These are phyloP conservation scores for Tragelaphus strepsiceros DNA, from an alignment of 2,113 vertebrate species.

Conservation along the genomic window DNA sequence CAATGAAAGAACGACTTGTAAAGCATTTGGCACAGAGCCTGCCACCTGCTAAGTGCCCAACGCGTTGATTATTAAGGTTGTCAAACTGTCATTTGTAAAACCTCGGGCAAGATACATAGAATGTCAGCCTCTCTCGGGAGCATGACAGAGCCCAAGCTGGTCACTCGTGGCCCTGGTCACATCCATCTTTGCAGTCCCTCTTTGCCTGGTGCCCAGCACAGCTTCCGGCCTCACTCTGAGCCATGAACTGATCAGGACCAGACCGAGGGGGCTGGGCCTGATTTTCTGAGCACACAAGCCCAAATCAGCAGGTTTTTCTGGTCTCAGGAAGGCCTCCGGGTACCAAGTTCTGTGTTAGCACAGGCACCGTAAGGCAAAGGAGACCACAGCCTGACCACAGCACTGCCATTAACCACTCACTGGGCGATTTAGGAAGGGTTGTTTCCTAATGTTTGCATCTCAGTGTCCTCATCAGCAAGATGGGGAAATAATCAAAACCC, in stretches of 20 bases:
- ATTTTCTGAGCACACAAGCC: neutral
- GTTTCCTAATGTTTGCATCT: neutral
- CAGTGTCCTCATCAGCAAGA: neutral
- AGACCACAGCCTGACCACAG: neutral
- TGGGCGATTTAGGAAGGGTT: neutral
- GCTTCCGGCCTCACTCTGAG: neutral
- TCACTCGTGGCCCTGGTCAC: neutral
- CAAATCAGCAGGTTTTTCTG: neutral
- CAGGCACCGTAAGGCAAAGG: neutral
- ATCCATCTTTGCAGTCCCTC: too few relatives aligned
- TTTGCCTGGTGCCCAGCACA: neutral
- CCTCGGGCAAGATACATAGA: neutral
- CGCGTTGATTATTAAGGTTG: neutral
- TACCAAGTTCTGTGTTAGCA: neutral
- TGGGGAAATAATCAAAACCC: neutral
- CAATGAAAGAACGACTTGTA: neutral
- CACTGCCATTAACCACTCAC: neutral
- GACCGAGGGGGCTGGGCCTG: too few relatives aligned
- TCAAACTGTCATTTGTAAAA: neutral
- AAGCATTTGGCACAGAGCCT: neutral
- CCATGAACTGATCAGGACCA: neutral
- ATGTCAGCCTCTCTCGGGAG: neutral
- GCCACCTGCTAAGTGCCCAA: neutral
- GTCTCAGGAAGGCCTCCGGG: neutral
- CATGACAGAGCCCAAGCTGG: neutral